Percentiles rank a stretch among this genome's conserved stretches.
phyloP scores from a whole-genome alignment of 2,888 invertebrate species.

The Drosophila demipolita region DNA sequence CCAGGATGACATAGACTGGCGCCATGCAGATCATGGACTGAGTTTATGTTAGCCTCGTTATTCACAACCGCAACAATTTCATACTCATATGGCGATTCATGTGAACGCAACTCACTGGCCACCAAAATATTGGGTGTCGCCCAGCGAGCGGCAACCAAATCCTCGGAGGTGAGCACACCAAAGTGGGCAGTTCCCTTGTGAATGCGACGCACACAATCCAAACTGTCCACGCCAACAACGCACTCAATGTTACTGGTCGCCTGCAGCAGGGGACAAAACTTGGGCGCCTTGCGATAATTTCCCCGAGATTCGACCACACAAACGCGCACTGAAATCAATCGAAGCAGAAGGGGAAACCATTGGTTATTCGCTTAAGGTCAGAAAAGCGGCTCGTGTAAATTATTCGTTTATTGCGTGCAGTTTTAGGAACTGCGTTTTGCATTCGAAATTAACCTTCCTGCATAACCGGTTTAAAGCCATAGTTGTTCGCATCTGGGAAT shows the following conservation, averaged over 20 bases:
- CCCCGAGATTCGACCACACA: constrained; percentile 90
- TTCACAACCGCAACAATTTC: constrained; percentile 89
- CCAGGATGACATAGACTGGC: constrained; percentile 94
- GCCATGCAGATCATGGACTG: constrained; percentile 88
- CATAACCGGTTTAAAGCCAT: constrained; percentile 43
- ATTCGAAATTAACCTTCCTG: constrained; percentile 51
- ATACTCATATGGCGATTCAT: constrained; percentile 87
- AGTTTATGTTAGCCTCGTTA: constrained; percentile 87
- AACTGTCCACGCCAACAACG: constrained; percentile 90
- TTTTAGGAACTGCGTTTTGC: constrained; percentile 28
- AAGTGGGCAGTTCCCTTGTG: constrained; percentile 92
- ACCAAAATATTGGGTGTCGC: constrained; percentile 89
- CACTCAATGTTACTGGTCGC: constrained; percentile 89
- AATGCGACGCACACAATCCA: constrained; percentile 92
- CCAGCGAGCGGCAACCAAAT: constrained; percentile 91
- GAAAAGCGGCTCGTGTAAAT: background rate
- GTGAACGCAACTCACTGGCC: constrained; percentile 89
- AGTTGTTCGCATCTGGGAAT: constrained; percentile 36
- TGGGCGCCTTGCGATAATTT: constrained; percentile 87
- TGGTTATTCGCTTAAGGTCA: constrained; percentile 4
- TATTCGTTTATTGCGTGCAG: constrained; percentile 26
- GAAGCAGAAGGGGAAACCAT: constrained; percentile 9
- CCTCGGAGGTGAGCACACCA: constrained; percentile 93
- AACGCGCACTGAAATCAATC: constrained; percentile 86
- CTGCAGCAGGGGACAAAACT: constrained; percentile 88